phyloP scores from a whole-genome alignment of 2,888 invertebrate genomes.

The Sesia bembeciformis region DNA sequence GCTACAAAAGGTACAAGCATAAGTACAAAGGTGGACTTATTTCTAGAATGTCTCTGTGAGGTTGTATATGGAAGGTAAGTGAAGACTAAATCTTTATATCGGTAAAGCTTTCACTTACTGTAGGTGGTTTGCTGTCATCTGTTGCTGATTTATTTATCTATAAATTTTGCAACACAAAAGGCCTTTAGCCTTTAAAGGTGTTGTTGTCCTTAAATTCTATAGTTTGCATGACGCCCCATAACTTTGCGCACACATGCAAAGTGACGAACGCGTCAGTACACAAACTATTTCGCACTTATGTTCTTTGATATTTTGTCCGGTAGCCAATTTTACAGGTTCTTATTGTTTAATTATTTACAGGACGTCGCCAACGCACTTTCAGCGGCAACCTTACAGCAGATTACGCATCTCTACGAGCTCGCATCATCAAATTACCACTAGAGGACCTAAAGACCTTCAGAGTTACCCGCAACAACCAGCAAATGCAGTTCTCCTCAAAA shows the following conservation, averaged over 20 bases:
- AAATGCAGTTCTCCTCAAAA: slow-evolving; percentile 61
- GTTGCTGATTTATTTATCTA: neutral
- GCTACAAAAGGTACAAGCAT: too few species aligned
- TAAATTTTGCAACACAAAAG: slow-evolving; percentile 1
- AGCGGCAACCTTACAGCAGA: slow-evolving; percentile 70
- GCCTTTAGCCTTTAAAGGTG: neutral
- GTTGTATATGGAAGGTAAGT: too few species aligned
- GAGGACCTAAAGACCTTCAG: slow-evolving; percentile 56
- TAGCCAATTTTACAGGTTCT: too few species aligned
- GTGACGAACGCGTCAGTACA: too few species aligned
- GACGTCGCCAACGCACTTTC: slow-evolving; percentile 76
- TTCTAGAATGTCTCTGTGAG: too few species aligned
- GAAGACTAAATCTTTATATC: too few species aligned
- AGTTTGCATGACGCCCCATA: neutral
- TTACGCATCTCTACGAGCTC: slow-evolving; percentile 53
- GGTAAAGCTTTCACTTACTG: too few species aligned
- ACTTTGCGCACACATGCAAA: too few species aligned
- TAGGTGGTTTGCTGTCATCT: too few species aligned
- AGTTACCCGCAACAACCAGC: slow-evolving; percentile 52
- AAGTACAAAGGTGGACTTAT: too few species aligned
- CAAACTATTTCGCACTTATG: too few species aligned
- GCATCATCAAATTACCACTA: slow-evolving; percentile 53
- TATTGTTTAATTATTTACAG: slow-evolving; percentile 27
- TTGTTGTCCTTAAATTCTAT: neutral
- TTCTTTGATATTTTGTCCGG: too few species aligned